These are phyloP conservation scores for Lamellibrachia luymesi DNA, from an alignment of 1,140 invertebrate species.

Conservation along the genomic window DNA sequence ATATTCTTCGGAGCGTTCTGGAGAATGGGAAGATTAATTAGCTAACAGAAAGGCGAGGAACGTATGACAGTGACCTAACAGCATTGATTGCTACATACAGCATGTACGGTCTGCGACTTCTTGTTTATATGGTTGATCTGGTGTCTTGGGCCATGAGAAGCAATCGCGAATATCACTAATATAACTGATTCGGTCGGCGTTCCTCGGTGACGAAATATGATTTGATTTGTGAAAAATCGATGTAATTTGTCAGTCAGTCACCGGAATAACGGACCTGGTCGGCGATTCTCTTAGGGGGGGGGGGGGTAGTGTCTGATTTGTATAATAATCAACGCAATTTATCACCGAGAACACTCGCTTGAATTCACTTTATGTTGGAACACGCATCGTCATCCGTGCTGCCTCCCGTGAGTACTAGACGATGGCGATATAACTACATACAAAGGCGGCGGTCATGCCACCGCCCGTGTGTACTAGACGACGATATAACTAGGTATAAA, in stretches of 20 bases:
- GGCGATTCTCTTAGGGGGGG: not conserved
- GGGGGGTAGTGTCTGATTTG: not conserved
- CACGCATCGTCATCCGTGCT: not conserved
- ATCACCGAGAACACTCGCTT: not conserved
- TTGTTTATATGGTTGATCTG: not conserved
- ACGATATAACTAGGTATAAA: too few relatives aligned
- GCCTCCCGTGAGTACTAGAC: not conserved
- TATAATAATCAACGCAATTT: not conserved
- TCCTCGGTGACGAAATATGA: not conserved
- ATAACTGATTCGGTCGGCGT: not conserved
- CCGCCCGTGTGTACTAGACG: too few relatives aligned
- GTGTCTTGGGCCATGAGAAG: not conserved
- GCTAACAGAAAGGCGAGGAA: not conserved
- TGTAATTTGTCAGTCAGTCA: not conserved
- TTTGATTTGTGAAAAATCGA: not conserved
- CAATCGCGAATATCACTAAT: not conserved
- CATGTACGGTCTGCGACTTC: not conserved
- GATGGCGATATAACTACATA: too few relatives aligned
- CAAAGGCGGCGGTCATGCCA: too few relatives aligned
- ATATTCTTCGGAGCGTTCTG: not conserved
- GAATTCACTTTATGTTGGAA: not conserved
- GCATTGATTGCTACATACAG: not conserved
- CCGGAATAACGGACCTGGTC: not conserved
- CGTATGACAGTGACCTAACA: not conserved
- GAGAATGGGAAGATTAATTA: not conserved